Evolutionary conservation across 1,140 invertebrate species (phyloP).

Genomic region (Ostrea edulis): DNA sequence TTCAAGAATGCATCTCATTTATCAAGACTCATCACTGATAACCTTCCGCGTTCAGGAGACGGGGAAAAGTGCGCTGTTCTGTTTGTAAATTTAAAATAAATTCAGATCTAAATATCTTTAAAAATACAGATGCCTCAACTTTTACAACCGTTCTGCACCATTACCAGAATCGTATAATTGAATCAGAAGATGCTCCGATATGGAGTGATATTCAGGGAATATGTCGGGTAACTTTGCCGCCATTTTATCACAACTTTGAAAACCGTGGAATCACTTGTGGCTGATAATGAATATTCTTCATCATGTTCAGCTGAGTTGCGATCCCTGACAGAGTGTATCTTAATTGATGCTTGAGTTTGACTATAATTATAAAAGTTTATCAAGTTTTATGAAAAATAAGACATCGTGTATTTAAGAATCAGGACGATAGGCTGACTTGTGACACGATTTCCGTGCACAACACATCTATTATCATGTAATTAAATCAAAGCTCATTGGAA

Average conservation of each 20-base stretch:
- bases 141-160: constrained; percentile 27
- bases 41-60: constrained; percentile 19
- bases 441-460: constrained; percentile 25
- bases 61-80: constrained; percentile 12
- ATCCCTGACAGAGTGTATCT: not conserved
- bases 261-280: constrained; percentile 14
- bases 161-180: constrained; percentile 32
- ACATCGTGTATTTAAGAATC: not conserved
- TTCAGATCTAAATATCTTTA: constrained; percentile 29
- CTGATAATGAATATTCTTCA: not conserved
- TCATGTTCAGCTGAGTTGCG: not conserved
- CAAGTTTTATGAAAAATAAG: constrained; percentile 1
- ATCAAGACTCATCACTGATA: constrained; percentile 28
- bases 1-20: constrained; percentile 31
- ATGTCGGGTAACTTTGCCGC: constrained; percentile 16
- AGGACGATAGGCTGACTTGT: not conserved
- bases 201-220: constrained; percentile 14
- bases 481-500: not conserved
- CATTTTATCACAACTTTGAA: constrained; percentile 24
- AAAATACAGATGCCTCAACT: constrained; percentile 27
- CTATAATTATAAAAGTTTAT: constrained; percentile 29
- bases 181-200: constrained; percentile 30
- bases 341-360: constrained; percentile 7
- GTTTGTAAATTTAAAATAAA: constrained; percentile 35
- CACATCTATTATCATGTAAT: not conserved